Percentiles rank a stretch among this genome's conserved stretches.
Evolutionary conservation across 92 coral and sea anemone species (phyloP).

Genomic region (Nematostella vectensis): DNA sequence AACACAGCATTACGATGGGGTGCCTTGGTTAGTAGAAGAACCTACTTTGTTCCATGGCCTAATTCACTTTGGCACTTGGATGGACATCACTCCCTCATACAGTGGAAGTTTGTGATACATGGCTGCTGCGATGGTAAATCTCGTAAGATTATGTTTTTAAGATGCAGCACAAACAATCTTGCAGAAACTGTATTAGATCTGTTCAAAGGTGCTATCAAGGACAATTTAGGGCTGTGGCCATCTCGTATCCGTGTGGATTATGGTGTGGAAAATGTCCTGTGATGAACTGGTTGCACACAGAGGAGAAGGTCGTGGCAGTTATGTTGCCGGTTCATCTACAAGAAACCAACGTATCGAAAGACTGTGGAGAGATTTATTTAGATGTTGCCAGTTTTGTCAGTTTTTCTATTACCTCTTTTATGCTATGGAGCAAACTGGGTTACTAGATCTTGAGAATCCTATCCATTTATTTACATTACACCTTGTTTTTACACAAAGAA

Average conservation of each 20-base stretch:
- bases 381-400: slow-evolving; percentile 18
- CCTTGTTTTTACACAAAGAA: slow-evolving; percentile 24
- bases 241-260: slow-evolving; percentile 54
- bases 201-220: slow-evolving; percentile 30
- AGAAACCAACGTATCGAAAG: slow-evolving; percentile 64
- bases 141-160: slow-evolving; percentile 45
- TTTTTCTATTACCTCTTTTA: slow-evolving; percentile 7
- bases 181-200: slow-evolving; percentile 47
- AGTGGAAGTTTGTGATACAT: slow-evolving; percentile 64
- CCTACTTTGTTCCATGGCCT: slow-evolving; percentile 63
- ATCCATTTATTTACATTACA: slow-evolving; percentile 10
- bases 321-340: slow-evolving; percentile 65
- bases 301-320: slow-evolving; percentile 54
- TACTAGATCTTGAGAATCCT: slow-evolving; percentile 8
- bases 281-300: slow-evolving; percentile 52
- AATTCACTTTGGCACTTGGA: slow-evolving; percentile 67
- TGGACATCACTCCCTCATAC: slow-evolving; percentile 67
- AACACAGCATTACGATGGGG: slow-evolving; percentile 71
- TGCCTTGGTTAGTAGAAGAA: slow-evolving; percentile 50
- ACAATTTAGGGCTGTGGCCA: slow-evolving; percentile 64
- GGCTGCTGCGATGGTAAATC: slow-evolving; percentile 68
- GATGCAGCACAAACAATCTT: slow-evolving; percentile 60
- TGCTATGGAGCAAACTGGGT: slow-evolving; percentile 15
- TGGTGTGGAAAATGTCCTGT: slow-evolving; percentile 65
- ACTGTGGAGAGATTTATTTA: slow-evolving; percentile 60